These are phyloP conservation scores for Lamellibrachia satsuma DNA, from an alignment of 2,888 invertebrate genomes.

Conservation along the genomic window DNA sequence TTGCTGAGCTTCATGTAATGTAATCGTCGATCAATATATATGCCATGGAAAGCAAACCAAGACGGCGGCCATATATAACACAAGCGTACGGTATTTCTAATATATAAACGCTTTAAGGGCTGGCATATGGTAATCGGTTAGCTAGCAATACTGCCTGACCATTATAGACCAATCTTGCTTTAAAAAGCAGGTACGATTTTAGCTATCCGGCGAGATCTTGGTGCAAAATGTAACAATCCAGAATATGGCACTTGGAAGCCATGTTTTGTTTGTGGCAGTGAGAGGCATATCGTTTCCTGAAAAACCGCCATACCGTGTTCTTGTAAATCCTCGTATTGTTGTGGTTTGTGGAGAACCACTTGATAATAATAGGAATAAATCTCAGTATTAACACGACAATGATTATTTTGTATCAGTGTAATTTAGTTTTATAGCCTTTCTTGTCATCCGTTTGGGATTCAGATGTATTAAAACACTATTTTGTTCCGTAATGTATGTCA, in stretches of 20 bases:
- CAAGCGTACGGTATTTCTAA: not conserved
- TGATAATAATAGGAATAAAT: not conserved
- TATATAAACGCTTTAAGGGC: not conserved
- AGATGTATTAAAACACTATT: not conserved
- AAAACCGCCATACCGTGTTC: not conserved
- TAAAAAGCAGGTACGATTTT: not conserved
- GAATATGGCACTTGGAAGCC: not conserved
- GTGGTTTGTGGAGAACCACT: not conserved
- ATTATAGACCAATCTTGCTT: not conserved
- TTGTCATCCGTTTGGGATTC: slow-evolving; percentile 1
- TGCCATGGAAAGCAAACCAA: slow-evolving; percentile 6
- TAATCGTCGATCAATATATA: slow-evolving; percentile 17
- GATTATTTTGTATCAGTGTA: not conserved
- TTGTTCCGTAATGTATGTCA: not conserved
- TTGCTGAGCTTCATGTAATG: slow-evolving; percentile 17
- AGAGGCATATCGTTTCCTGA: not conserved
- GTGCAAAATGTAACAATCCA: not conserved
- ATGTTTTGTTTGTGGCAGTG: not conserved
- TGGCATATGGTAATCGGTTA: not conserved
- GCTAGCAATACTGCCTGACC: not conserved
- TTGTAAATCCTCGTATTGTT: not conserved
- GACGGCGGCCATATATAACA: slow-evolving; percentile 9
- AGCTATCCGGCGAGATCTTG: not conserved
- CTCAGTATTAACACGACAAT: not conserved
- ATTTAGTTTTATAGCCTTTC: not conserved